Evolutionary conservation across 2,888 invertebrate genomes (phyloP), one percentile per base, ranked within the genome.

Genomic region (Stegana nigrithorax): DNA sequence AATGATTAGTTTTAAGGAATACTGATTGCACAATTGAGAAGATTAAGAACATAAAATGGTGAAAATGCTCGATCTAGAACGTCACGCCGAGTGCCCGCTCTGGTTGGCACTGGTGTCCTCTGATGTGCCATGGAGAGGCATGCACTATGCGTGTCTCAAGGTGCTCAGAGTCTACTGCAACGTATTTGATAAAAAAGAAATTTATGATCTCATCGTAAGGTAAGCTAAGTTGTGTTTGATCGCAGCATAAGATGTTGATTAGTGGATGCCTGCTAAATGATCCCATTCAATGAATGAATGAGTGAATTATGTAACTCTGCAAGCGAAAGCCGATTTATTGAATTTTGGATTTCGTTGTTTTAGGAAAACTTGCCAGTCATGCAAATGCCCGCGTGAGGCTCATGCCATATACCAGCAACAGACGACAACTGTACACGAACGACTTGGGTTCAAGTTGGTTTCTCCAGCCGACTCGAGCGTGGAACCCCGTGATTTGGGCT

Each of bases 311-410:
- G n/a, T n/a, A n/a, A n/a, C n/a, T n/a, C n/a, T n/a, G n/a, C n/a
- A n/a, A n/a, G 7, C 2, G 29, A 73, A 67, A 65, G n/a, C n/a
- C n/a, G n/a, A n/a, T 72, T 72, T 62, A n/a, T 39, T 14, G 4
- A 4, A n/a, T 10, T 39, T 39, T 39, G 14, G 17, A 39, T 39
- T 42, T 51, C 2, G 29, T 42, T 1, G 5, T 78, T 90, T 0
- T 89, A 97, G 97, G 86, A 96, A 96, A 87, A 94, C 94, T 59
- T 98, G 97, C 87, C 92, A 91, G 82, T 92, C 93, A 68, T 98
- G 97, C 87, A 96, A 95, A 82, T 97, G 97, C 86, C 91, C 94
- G 27, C 89, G 96, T 56, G 93, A 97, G 78, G 89, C 90, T 63
- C 97, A 97, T 87, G 95, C 96, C 78, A 91, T 97, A 68, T 93